Evolutionary conservation across 2,797 vertebrate genomes (phyloP).

Genomic region (Liasis olivaceus): DNA sequence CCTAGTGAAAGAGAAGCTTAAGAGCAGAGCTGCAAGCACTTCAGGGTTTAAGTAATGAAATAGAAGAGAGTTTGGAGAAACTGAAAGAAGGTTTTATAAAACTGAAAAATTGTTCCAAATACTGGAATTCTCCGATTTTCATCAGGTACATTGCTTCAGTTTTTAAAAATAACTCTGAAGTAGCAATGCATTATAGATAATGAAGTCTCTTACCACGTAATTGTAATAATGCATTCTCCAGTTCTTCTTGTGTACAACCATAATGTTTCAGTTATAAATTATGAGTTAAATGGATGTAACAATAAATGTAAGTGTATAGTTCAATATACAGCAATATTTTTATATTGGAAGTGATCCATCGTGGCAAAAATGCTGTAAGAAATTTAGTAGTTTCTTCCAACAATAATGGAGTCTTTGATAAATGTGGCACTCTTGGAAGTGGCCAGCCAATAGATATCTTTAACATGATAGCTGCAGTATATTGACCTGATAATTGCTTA

Average conservation of each 20-base stretch:
- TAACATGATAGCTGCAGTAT: background rate
- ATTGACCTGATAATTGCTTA: constrained; percentile 25
- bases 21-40: background rate
- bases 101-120: constrained; percentile 12
- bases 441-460: constrained; percentile 22
- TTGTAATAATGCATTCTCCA: background rate
- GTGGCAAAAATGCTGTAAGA: background rate
- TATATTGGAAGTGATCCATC: background rate
- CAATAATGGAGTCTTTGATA: background rate
- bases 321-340: background rate
- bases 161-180: background rate
- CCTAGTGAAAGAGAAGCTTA: constrained; percentile 4
- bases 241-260: background rate
- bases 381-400: background rate
- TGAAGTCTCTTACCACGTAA: background rate
- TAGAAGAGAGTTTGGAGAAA: background rate
- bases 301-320: background rate
- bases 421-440: constrained; percentile 2
- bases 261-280: background rate
- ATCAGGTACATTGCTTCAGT: background rate
- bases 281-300: background rate
- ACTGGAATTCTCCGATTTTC: background rate
- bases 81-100: background rate
- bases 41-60: background rate
- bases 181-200: background rate